These are phyloP conservation scores for Axinella damicornis DNA, from an alignment of 37 sponge, comb jelly and placozoan species.

Conservation along the genomic window DNA sequence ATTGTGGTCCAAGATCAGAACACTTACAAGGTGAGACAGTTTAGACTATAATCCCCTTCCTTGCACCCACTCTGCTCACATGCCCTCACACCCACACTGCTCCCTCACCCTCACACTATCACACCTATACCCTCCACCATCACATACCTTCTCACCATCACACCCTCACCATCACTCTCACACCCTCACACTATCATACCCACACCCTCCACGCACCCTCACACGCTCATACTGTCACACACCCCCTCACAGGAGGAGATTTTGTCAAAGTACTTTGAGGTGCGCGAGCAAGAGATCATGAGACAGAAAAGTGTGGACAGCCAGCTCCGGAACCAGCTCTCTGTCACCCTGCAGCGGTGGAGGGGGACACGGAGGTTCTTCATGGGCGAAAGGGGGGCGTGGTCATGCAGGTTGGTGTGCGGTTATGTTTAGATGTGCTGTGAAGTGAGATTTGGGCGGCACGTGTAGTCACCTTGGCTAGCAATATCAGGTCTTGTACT, in stretches of 20 bases:
- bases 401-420: slow-evolving; percentile 78
- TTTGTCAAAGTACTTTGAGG: slow-evolving; percentile 1
- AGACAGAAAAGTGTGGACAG: slow-evolving; percentile 47
- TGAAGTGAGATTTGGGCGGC: too few species aligned
- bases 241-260: neutral
- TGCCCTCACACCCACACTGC: neutral
- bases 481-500: too few species aligned
- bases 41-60: too few species aligned
- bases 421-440: too few species aligned
- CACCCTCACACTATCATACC: too few species aligned
- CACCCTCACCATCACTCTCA: too few species aligned
- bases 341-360: slow-evolving; percentile 54
- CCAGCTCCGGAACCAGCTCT: slow-evolving; percentile 40
- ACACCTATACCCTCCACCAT: neutral
- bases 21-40: slow-evolving; percentile 24
- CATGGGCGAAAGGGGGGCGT: slow-evolving; percentile 84
- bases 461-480: too few species aligned
- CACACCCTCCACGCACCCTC: slow-evolving; percentile 1
- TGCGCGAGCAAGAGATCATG: slow-evolving; percentile 22
- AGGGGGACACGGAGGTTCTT: slow-evolving; percentile 50
- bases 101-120: neutral
- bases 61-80: too few species aligned
- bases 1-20: neutral
- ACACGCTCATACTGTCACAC: neutral
- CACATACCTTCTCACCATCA: neutral